Base-by-base conservation (phyloP, 2,113 vertebrate species). In the Laticauda laticaudata region DNA sequence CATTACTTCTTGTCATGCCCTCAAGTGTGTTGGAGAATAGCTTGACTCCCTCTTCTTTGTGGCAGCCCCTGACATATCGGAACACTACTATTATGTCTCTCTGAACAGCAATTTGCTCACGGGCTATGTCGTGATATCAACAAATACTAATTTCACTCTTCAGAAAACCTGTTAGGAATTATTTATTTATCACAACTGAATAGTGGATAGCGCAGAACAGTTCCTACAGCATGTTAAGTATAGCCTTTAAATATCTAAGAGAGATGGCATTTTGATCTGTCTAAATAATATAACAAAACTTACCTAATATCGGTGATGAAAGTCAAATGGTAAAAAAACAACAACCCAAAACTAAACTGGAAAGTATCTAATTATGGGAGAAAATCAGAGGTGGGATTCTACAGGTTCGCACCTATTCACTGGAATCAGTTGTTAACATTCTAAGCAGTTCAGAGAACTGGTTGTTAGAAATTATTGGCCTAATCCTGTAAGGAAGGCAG, bases 181-280 rank as follows among this genome's bases (percentile, higher is more conserved):
- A 45, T 45, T 92, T 64, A 92, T 88, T 92, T 88, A 92, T 88
- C 23, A 75, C 86, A 54, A 64, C 57, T 88, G 57, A 92, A n/a
- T 48, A 39, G 29, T 11, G 2, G n/a, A 20, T 75, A 18, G 53
- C 51, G 4, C 10, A 26, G 56, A 88, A 57, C 23, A 64, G 24
- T 56, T 92, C 59, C 48, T 69, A 43, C 4, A 89, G 4, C n/a
- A 75, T 81, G 24, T 81, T 29, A 81, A 64, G 51, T 45, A 10
- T 89, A 56, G 39, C 51, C 15, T 75, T 89, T 24, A 89, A 51
- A 54, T 81, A 39, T 39, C 55, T 45, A 39, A 34, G 48, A 54
- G 6, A 54, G 21, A 26, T 88, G 14, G 4, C n/a, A 92, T 51
- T 88, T 88, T 88, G 61, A 88, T 92, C 20, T 23, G 9, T 39